These are phyloP conservation scores for Podarcis cretensis DNA, from an alignment of 2,113 vertebrate species.

Conservation along the genomic window DNA sequence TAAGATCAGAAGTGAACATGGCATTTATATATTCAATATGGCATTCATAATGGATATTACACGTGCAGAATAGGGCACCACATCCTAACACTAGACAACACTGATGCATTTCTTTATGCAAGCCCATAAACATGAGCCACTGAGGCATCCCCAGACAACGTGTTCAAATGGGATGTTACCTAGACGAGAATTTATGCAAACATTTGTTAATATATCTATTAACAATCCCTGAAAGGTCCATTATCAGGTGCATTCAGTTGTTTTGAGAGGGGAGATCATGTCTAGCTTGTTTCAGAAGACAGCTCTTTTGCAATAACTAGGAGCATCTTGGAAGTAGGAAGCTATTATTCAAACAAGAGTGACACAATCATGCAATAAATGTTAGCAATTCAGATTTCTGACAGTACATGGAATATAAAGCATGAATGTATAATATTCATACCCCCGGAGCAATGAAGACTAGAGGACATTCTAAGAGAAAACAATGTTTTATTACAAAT, in stretches of 20 bases:
- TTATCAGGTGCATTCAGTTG: neutral
- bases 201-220: no score
- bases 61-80: neutral
- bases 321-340: neutral
- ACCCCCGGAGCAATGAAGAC: neutral
- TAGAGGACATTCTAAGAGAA: neutral
- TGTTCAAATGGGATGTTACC: neutral
- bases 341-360: neutral
- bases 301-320: neutral
- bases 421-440: neutral
- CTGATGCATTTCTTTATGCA: conserved; percentile 48
- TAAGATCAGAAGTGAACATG: neutral
- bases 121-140: neutral
- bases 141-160: neutral
- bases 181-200: neutral
- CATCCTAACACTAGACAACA: conserved; percentile 61
- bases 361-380: neutral
- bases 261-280: neutral
- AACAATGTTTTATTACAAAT: neutral
- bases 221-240: no score
- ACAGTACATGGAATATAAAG: neutral
- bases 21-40: neutral
- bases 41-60: neutral
- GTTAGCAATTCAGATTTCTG: conserved; percentile 8
- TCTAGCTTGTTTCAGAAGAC: neutral